Evolutionary conservation across 2,888 invertebrate genomes (phyloP).

Genomic region (Pelosia muscerda): DNA sequence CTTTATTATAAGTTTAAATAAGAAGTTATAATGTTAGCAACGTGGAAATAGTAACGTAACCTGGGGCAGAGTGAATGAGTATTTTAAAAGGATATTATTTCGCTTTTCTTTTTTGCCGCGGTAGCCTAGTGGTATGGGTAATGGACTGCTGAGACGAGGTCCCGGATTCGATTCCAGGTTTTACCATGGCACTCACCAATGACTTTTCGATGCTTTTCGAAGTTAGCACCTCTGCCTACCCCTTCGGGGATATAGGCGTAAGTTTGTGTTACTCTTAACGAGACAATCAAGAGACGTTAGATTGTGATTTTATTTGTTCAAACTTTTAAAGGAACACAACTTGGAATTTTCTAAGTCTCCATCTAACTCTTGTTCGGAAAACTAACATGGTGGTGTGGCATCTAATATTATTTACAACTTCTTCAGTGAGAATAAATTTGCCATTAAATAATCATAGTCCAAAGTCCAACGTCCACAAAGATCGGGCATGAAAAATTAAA

Average conservation of each 20-base stretch:
- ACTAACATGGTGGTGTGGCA: not conserved
- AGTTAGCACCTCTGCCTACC: no score
- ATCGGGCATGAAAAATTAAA: conserved; percentile 39
- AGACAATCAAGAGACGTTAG: no score
- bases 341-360: no score
- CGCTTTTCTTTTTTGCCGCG: not conserved
- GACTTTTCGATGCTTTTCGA: no score
- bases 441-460: not conserved
- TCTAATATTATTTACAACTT: not conserved
- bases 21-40: conserved; percentile 2
- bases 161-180: no score
- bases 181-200: no score
- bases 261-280: no score
- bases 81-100: not conserved
- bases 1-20: conserved; percentile 33
- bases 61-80: not conserved
- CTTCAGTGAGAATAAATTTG: not conserved
- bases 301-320: no score
- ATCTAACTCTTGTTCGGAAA: conserved; percentile 9
- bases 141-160: no score
- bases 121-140: no score
- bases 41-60: not conserved
- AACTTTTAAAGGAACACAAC: no score
- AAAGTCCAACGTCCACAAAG: not conserved
- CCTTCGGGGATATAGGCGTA: no score